Evolutionary conservation across 2,113 vertebrate genomes (phyloP).

Genomic region (Ceyx margarethae): DNA sequence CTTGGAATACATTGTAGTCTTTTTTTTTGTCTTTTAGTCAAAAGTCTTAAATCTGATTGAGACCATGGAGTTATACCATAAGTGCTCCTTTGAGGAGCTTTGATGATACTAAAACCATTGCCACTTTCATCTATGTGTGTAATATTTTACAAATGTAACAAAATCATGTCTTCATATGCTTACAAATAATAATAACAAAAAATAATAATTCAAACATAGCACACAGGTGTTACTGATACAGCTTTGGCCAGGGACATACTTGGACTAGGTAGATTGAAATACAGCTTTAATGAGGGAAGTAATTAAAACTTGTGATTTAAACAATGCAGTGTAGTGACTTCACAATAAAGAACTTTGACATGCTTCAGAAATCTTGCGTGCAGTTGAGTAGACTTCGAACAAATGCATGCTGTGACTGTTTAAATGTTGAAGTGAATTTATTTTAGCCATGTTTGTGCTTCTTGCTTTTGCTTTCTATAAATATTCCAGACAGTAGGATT

Average conservation of each 20-base stretch:
- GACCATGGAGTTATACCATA: not conserved
- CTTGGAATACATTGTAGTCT: not conserved
- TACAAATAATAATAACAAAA: not conserved
- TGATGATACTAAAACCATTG: not conserved
- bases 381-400: not conserved
- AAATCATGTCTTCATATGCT: not conserved
- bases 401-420: not conserved
- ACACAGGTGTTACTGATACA: not conserved
- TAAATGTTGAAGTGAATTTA: not conserved
- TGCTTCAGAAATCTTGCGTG: not conserved
- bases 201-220: not conserved
- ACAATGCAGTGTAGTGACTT: not conserved
- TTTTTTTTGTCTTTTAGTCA: slow-evolving; percentile 20
- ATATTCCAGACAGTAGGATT: not conserved
- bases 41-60: not conserved
- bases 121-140: not conserved
- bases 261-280: not conserved
- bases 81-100: not conserved
- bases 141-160: not conserved
- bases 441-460: not conserved
- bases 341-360: not conserved
- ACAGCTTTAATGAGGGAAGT: not conserved
- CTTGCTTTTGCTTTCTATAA: not conserved
- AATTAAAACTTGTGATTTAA: not conserved
- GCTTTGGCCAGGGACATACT: not conserved